A percentile compares a stretch with the other conserved stretches of the same genome.
phyloP scores from a whole-genome alignment of 2,797 vertebrate genomes.

The Chloroceryle inda region DNA sequence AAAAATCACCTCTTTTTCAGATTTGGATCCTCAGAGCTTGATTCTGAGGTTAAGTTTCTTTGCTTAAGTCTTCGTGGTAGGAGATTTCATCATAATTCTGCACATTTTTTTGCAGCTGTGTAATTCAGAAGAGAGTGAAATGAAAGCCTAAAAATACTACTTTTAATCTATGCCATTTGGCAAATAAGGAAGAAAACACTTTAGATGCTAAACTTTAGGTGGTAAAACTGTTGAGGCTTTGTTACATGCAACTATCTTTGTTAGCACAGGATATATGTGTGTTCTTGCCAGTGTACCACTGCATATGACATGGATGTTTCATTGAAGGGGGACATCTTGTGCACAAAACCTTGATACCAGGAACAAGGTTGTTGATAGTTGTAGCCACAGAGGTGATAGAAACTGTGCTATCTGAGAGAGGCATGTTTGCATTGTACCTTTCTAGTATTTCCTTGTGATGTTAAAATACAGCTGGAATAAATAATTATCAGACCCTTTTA shows the following conservation, averaged over 20 bases:
- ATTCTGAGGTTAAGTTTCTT: background rate
- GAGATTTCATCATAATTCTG: conserved; percentile 1
- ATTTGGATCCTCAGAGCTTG: background rate
- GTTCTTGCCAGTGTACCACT: background rate
- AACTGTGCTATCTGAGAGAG: background rate
- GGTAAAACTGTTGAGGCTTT: background rate
- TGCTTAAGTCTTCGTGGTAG: background rate
- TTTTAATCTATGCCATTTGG: background rate
- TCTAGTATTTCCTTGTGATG: background rate
- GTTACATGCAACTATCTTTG: background rate
- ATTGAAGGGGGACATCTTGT: background rate
- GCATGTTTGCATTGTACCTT: background rate
- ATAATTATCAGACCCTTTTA: background rate
- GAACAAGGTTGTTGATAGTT: background rate
- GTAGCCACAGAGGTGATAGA: background rate
- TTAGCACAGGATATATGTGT: background rate
- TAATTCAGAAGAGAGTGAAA: background rate
- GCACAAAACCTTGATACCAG: background rate
- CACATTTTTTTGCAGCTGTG: background rate
- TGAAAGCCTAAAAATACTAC: background rate
- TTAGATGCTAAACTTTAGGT: background rate
- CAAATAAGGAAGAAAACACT: background rate
- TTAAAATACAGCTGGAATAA: background rate
- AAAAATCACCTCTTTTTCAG: background rate
- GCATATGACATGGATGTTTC: background rate